A percentile compares a stretch with the other conserved stretches of the same genome.
Evolutionary conservation across 2,888 invertebrate species (phyloP).

Genomic region (Drosophila meridionalis): DNA sequence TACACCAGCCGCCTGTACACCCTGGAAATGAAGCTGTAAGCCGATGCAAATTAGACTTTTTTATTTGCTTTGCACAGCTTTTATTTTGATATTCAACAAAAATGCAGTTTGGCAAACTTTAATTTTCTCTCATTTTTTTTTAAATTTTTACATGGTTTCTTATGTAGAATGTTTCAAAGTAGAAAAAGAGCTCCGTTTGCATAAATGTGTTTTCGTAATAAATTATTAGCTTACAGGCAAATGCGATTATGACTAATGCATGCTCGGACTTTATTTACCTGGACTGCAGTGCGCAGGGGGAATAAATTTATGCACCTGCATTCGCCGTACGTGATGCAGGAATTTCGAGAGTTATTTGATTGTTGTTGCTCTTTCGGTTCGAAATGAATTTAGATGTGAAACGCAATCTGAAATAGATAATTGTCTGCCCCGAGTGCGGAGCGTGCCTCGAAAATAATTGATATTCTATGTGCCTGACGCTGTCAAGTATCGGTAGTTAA

Average conservation of each 20-base stretch:
- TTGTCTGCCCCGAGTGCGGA: background rate
- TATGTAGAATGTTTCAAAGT: background rate
- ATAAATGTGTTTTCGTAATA: constrained; percentile 50
- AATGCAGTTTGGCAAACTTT: background rate
- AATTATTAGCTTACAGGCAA: constrained; percentile 39
- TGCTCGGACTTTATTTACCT: constrained; percentile 14
- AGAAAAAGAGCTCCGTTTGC: constrained; percentile 22
- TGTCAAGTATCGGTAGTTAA: background rate
- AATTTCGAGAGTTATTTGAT: constrained; percentile 2
- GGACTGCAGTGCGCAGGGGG: background rate
- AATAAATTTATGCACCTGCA: constrained; percentile 16
- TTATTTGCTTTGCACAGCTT: background rate
- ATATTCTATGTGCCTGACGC: constrained; percentile 12
- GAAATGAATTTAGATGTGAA: background rate
- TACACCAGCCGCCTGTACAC: constrained; percentile 21
- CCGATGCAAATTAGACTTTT: background rate
- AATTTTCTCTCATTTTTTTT: background rate
- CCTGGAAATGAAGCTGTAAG: constrained; percentile 1
- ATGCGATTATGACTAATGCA: constrained; percentile 25
- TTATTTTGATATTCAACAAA: background rate
- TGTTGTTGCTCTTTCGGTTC: constrained; percentile 7
- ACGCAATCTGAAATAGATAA: constrained; percentile 5
- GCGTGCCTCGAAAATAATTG: constrained; percentile 22
- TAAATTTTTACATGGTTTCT: background rate
- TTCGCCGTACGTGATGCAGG: constrained; percentile 10